Percentiles rank a stretch among this genome's conserved stretches.
These are phyloP conservation scores for Callyntrura guangdongensis DNA, from an alignment of 2,888 invertebrate species.

Conservation along the genomic window DNA sequence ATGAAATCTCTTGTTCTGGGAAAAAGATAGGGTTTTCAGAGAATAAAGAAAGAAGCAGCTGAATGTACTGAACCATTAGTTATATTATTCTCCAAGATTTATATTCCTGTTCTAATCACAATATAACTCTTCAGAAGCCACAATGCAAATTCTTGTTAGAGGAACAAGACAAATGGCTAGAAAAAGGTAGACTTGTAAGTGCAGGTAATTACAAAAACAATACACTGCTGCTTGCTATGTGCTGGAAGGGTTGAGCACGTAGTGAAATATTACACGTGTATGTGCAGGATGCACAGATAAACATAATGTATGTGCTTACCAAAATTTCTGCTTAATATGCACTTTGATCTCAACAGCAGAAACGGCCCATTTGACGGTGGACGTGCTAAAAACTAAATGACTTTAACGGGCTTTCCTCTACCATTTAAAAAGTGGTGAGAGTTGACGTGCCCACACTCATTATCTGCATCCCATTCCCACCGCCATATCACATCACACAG, in stretches of 20 bases:
- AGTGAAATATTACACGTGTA: background rate
- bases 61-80: background rate
- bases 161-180: conserved; percentile 19
- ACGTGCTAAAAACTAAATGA: conserved; percentile 17
- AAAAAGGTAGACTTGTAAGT: background rate
- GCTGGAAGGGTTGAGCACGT: background rate
- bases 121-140: conserved; percentile 47
- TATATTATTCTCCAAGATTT: conserved; percentile 39
- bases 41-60: conserved; percentile 1
- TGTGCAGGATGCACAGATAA: background rate
- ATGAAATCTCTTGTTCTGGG: conserved; percentile 4
- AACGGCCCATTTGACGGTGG: conserved; percentile 2
- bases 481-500: conserved; percentile 9
- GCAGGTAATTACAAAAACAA: conserved; percentile 9
- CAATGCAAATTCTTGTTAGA: conserved; percentile 53
- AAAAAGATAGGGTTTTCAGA: background rate
- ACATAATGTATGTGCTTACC: background rate
- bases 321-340: background rate
- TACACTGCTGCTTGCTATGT: background rate
- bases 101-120: conserved; percentile 45
- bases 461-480: background rate
- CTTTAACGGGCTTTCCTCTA: conserved; percentile 13
- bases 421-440: no score
- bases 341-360: background rate
- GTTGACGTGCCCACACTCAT: background rate